Percentiles rank a stretch among this genome's conserved stretches.
phyloP scores from a whole-genome alignment of 2,797 vertebrate genomes.

The Phoxinus dragarum region DNA sequence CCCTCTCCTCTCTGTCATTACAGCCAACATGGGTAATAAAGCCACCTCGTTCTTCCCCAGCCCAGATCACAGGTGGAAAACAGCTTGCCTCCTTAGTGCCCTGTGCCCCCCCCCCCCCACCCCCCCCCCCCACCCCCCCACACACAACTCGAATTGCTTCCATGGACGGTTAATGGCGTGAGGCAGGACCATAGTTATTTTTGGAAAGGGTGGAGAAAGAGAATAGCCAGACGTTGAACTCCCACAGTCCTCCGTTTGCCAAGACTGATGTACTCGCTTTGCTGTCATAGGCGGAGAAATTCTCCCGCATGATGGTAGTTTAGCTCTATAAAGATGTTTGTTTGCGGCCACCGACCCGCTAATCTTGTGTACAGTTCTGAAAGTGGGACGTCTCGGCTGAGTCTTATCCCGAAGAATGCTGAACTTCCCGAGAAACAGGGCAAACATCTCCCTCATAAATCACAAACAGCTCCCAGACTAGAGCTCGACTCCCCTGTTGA shows the following conservation, averaged over 20 bases:
- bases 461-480: conserved; percentile 56
- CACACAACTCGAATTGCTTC: conserved; percentile 47
- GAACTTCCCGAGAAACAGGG: conserved; percentile 53
- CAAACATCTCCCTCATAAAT: conserved; percentile 59
- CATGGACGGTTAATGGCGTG: conserved; percentile 55
- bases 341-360: neutral
- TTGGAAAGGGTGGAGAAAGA: conserved; percentile 51
- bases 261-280: conserved; percentile 46
- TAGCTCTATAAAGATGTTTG: conserved; percentile 13
- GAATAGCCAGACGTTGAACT: conserved; percentile 58
- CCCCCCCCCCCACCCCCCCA: no score
- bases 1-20: conserved; percentile 63
- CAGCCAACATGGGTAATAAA: conserved; percentile 60
- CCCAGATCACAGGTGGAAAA: conserved; percentile 64
- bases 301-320: conserved; percentile 14
- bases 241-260: conserved; percentile 43
- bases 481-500: conserved; percentile 56
- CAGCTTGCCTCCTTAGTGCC: conserved; percentile 54
- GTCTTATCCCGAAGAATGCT: conserved; percentile 48
- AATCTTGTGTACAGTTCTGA: conserved; percentile 48
- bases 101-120: conserved; percentile 20
- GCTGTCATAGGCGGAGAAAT: conserved; percentile 12
- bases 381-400: conserved; percentile 37
- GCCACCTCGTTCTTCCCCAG: conserved; percentile 49
- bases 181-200: conserved; percentile 60